A percentile compares a stretch with the other conserved stretches of the same genome.
phyloP scores from a whole-genome alignment of 2,888 invertebrate genomes.

The Andrena dorsata region DNA sequence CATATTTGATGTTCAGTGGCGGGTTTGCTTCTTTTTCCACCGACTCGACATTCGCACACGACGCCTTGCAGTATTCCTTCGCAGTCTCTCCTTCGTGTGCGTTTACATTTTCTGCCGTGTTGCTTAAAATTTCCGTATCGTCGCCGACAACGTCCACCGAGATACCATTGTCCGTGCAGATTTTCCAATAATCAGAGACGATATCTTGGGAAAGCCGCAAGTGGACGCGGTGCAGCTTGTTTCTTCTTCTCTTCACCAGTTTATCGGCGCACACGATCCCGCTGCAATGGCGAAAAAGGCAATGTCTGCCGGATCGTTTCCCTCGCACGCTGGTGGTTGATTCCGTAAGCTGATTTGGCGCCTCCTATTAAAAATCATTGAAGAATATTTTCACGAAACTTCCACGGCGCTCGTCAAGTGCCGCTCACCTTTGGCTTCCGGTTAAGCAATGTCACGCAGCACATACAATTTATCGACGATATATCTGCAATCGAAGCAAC shows the following conservation, averaged over 20 bases:
- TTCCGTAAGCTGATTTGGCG: slow-evolving; percentile 23
- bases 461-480: slow-evolving; percentile 30
- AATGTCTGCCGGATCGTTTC: slow-evolving; percentile 20
- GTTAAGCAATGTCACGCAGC: slow-evolving; percentile 3
- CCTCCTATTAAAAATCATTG: not conserved
- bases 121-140: not conserved
- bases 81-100: not conserved
- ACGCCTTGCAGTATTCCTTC: not conserved
- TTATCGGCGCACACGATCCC: slow-evolving; percentile 43
- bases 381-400: not conserved
- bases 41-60: not conserved
- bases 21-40: not conserved
- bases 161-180: not conserved
- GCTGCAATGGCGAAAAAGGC: slow-evolving; percentile 51
- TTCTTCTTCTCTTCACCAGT: slow-evolving; percentile 23
- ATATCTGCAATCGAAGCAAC: slow-evolving; percentile 42
- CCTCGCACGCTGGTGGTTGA: slow-evolving; percentile 30
- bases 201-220: slow-evolving; percentile 41
- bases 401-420: not conserved
- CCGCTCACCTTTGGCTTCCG: slow-evolving; percentile 39
- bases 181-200: slow-evolving; percentile 35
- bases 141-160: not conserved
- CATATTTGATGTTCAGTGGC: not conserved
- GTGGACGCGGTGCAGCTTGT: slow-evolving; percentile 17
- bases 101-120: not conserved